Evolutionary conservation across 30 jellyfish, hydroid and myxozoan genomes (phyloP).

Genomic region (Catostylus mosaicus): DNA sequence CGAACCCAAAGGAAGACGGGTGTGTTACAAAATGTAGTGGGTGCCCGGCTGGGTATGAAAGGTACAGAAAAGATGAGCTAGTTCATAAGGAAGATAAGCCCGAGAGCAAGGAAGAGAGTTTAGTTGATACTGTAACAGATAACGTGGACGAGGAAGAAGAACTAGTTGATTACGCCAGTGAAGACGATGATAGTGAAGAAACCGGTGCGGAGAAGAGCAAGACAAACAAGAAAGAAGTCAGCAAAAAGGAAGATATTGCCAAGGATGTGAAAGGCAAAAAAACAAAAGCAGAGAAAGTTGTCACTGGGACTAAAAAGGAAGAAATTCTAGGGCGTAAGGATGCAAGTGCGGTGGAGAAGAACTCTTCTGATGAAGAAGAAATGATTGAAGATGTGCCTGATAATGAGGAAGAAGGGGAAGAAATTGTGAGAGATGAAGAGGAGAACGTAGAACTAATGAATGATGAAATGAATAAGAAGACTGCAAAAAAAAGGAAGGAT

Average conservation of each 20-base stretch:
- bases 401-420: constrained; percentile 53
- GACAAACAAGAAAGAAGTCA: neutral
- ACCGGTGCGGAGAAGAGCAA: constrained; percentile 53
- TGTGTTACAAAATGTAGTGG: constrained; percentile 58
- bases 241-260: neutral
- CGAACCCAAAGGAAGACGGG: constrained; percentile 26
- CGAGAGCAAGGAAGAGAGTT: constrained; percentile 26
- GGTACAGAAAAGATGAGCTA: constrained; percentile 21
- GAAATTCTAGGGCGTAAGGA: neutral
- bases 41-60: constrained; percentile 46
- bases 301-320: constrained; percentile 22
- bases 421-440: constrained; percentile 37
- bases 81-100: neutral
- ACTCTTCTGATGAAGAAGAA: constrained; percentile 50
- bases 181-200: constrained; percentile 25
- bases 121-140: constrained; percentile 27
- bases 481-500: constrained; percentile 17
- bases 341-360: neutral
- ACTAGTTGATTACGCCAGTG: constrained; percentile 54
- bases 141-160: constrained; percentile 48
- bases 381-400: constrained; percentile 63
- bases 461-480: constrained; percentile 11
- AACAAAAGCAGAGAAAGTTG: constrained; percentile 8
- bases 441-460: constrained; percentile 39
- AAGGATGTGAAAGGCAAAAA: neutral